Evolutionary conservation across 2,888 invertebrate genomes (phyloP).

Genomic region (Nomada flava): DNA sequence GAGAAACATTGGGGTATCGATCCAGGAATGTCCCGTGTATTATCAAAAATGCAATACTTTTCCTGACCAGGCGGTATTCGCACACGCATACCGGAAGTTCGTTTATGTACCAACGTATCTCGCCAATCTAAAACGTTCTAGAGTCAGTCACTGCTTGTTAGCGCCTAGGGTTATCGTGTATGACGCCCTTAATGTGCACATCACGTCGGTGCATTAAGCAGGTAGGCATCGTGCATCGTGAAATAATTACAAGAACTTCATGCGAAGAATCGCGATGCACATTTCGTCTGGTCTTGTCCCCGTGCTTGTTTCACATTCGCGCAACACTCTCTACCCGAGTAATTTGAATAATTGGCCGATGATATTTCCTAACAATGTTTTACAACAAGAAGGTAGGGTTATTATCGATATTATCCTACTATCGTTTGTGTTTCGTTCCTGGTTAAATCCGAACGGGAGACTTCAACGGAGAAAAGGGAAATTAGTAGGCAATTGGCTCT

Average conservation of each 20-base stretch:
- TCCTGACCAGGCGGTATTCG: conserved; percentile 34
- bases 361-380: not conserved
- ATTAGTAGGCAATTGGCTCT: conserved; percentile 34
- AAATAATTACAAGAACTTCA: conserved; percentile 61
- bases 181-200: conserved; percentile 72
- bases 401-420: not conserved
- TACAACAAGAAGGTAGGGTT: not conserved
- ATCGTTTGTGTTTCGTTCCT: not conserved
- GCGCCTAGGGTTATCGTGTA: conserved; percentile 72
- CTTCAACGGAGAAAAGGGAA: conserved; percentile 15
- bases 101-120: conserved; percentile 72
- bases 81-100: conserved; percentile 63
- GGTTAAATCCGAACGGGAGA: not conserved
- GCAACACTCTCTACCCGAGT: not conserved
- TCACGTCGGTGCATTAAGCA: conserved; percentile 65
- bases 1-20: conserved; percentile 32
- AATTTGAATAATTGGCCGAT: conserved; percentile 35
- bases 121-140: conserved; percentile 77
- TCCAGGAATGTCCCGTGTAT: conserved; percentile 9
- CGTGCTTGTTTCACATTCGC: conserved; percentile 41
- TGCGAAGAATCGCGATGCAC: conserved; percentile 37
- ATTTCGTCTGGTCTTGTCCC: conserved; percentile 25
- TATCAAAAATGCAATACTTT: conserved; percentile 24
- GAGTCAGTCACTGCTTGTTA: conserved; percentile 79
- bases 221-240: conserved; percentile 54